Percentiles rank a stretch among this genome's conserved stretches.
Conservation (phyloP, 1,140 invertebrate species). For the Chrysomallon squamiferum region DNA sequence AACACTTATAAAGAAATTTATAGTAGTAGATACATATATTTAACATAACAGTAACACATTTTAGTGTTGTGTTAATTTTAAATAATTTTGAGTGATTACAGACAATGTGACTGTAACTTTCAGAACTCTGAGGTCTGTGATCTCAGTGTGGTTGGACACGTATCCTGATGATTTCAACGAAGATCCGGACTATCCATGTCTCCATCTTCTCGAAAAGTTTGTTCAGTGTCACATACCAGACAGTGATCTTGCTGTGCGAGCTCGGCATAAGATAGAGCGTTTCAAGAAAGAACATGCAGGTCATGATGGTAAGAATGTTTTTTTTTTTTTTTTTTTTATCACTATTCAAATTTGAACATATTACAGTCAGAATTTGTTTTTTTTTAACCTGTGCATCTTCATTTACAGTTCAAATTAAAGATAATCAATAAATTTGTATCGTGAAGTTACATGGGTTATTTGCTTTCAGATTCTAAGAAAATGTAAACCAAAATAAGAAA, state of each 20-base stretch:
- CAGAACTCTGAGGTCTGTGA: slow-evolving; percentile 78
- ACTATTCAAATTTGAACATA: neutral
- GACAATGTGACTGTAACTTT: no score
- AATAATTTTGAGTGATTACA: no score
- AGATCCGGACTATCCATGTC: slow-evolving; percentile 78
- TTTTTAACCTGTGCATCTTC: neutral
- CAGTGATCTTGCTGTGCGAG: slow-evolving; percentile 56
- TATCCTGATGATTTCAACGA: slow-evolving; percentile 96
- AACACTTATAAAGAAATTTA: no score
- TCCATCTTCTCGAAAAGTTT: slow-evolving; percentile 83
- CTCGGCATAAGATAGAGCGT: slow-evolving; percentile 75
- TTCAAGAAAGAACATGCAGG: slow-evolving; percentile 58
- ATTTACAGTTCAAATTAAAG: no score
- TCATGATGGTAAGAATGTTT: slow-evolving; percentile 29
- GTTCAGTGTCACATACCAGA: slow-evolving; percentile 78
- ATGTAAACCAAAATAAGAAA: no score
- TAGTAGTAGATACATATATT: no score
- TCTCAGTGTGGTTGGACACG: slow-evolving; percentile 96
- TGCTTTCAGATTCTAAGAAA: no score
- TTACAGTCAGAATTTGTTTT: neutral
- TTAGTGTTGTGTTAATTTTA: no score
- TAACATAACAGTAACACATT: no score
- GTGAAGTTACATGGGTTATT: no score
- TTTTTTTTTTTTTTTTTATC: neutral
- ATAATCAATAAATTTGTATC: no score